Conservation (phyloP, 2,797 vertebrate genomes). For the Spinus pinus region DNA sequence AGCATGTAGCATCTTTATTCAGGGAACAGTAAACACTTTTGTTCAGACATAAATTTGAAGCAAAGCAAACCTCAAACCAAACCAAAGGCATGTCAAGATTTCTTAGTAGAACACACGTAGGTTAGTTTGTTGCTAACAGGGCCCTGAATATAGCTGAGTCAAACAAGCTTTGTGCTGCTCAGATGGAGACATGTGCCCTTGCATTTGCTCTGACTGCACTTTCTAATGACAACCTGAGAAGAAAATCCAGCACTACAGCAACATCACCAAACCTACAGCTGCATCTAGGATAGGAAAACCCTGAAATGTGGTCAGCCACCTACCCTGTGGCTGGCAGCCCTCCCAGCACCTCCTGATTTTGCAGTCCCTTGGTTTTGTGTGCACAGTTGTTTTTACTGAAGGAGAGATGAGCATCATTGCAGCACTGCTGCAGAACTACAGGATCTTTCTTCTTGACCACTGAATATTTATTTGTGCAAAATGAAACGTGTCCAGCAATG, state of each 20-base stretch:
- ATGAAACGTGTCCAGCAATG: not conserved
- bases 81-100: not conserved
- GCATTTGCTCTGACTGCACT: not conserved
- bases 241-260: not conserved
- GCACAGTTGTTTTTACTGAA: not conserved
- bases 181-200: not conserved
- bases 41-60: not conserved
- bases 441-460: not conserved
- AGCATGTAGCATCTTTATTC: not conserved
- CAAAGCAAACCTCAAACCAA: not conserved
- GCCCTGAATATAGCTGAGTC: not conserved
- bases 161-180: not conserved
- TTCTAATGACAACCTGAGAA: not conserved
- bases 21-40: not conserved
- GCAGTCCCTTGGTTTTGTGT: not conserved
- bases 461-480: not conserved
- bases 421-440: not conserved
- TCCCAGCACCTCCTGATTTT: not conserved
- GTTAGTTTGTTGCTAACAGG: not conserved
- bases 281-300: not conserved
- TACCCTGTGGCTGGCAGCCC: not conserved
- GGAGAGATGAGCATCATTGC: not conserved
- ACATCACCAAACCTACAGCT: not conserved
- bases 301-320: accelerated
- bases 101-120: not conserved